A percentile compares a stretch with the other conserved stretches of the same genome.
Evolutionary conservation across 2,888 invertebrate species (phyloP).

Genomic region (Erebia aethiops): DNA sequence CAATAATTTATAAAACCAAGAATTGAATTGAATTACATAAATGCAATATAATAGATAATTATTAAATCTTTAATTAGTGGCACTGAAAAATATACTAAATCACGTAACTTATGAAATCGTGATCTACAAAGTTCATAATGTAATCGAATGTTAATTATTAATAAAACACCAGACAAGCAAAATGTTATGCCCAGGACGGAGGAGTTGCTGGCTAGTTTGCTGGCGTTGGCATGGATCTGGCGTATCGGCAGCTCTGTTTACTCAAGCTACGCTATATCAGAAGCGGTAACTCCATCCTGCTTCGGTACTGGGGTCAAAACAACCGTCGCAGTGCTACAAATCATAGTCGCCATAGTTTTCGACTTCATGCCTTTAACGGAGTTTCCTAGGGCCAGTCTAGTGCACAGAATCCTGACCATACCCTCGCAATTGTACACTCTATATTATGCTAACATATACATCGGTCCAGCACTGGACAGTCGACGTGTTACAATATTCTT

Average conservation of each 20-base stretch:
- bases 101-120: background rate
- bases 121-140: background rate
- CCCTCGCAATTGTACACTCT: constrained; percentile 54
- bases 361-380: constrained; percentile 44
- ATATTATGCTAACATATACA: constrained; percentile 50
- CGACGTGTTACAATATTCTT: constrained; percentile 46
- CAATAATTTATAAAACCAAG: too few species aligned
- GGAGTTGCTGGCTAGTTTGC: constrained; percentile 41
- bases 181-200: constrained; percentile 43
- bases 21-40: too few species aligned
- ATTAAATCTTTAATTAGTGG: too few species aligned
- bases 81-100: background rate
- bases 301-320: constrained; percentile 42
- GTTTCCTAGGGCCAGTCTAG: constrained; percentile 53
- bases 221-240: constrained; percentile 52
- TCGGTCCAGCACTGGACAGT: constrained; percentile 49
- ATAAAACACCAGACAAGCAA: background rate
- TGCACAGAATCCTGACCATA: constrained; percentile 50
- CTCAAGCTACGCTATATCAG: constrained; percentile 51
- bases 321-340: constrained; percentile 43
- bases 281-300: constrained; percentile 43
- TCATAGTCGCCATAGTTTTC: constrained; percentile 42
- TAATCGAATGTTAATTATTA: background rate
- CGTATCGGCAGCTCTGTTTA: constrained; percentile 49
- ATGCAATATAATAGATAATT: too few species aligned